Conservation (phyloP, 2,797 vertebrate genomes). For the Sphenopsis melanotis region DNA sequence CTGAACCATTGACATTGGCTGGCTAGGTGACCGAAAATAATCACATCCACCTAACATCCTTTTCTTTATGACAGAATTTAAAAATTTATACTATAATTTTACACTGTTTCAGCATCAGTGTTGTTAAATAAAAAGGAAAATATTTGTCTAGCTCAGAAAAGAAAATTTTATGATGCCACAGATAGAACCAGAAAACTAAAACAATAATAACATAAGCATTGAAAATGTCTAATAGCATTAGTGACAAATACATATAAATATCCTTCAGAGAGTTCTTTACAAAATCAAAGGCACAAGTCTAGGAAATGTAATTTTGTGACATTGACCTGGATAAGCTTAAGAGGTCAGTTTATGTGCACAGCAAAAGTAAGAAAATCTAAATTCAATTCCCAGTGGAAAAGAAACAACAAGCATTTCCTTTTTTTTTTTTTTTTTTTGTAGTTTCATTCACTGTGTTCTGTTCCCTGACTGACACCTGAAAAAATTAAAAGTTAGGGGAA, state of each 20-base stretch:
- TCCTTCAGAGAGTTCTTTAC: not conserved
- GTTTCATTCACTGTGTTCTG: fast-evolving
- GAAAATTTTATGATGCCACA: not conserved
- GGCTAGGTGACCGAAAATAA: not conserved
- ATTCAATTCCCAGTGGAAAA: not conserved
- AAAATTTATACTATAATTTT: not conserved
- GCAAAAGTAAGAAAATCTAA: not conserved
- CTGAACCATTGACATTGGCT: not conserved
- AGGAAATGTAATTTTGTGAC: not conserved
- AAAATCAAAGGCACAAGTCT: not conserved
- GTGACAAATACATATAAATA: not conserved
- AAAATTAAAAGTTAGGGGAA: not conserved
- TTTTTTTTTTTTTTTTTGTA: not conserved
- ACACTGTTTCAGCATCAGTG: not conserved
- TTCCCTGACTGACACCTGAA: not conserved
- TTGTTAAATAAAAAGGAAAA: not conserved
- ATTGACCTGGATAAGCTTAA: not conserved
- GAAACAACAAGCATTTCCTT: not conserved
- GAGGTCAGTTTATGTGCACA: not conserved
- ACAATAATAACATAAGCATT: fast-evolving
- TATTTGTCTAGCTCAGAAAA: not conserved
- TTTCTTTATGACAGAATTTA: not conserved
- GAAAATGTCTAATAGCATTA: not conserved
- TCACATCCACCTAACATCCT: not conserved
- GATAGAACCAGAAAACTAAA: not conserved